These are phyloP conservation scores for Amblyjoppa fuscipennis DNA, from an alignment of 2,888 invertebrate genomes.

Conservation along the genomic window DNA sequence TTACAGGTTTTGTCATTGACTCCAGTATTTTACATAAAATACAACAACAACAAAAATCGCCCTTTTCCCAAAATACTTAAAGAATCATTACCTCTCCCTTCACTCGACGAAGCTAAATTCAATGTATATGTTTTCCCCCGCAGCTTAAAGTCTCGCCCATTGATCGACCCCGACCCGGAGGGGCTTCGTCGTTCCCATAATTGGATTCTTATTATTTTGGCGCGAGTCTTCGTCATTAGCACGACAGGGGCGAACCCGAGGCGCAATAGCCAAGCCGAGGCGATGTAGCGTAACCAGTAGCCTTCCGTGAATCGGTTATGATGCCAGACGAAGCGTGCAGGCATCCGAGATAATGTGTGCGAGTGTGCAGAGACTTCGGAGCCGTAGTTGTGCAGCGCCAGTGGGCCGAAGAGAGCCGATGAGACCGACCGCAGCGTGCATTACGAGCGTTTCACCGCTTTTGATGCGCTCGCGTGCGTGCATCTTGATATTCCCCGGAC, in stretches of 20 bases:
- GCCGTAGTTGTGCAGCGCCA: neutral
- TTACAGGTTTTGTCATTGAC: too few relatives aligned
- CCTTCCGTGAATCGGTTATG: constrained; percentile 80
- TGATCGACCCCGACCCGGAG: constrained; percentile 45
- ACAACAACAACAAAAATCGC: too few relatives aligned
- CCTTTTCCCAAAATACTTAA: too few relatives aligned
- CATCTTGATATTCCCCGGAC: constrained; percentile 66
- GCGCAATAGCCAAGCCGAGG: constrained; percentile 18
- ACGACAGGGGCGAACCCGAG: constrained; percentile 18
- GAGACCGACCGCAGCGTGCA: constrained; percentile 74
- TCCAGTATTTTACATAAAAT: too few relatives aligned
- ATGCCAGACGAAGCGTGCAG: constrained; percentile 76
- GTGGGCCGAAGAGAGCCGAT: constrained; percentile 38
- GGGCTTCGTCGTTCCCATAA: constrained; percentile 66
- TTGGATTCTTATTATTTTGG: constrained; percentile 54
- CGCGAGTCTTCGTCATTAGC: constrained; percentile 42
- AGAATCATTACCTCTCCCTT: too few relatives aligned
- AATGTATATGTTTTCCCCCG: neutral
- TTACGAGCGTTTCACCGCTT: constrained; percentile 75
- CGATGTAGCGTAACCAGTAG: constrained; percentile 64
- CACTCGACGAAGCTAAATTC: neutral
- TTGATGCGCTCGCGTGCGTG: constrained; percentile 68
- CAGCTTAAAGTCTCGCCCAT: neutral
- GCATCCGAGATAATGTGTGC: constrained; percentile 69
- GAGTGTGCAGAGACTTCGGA: neutral